Evolutionary conservation across 2,113 vertebrate species (phyloP).

Genomic region (Tetrax tetrax): DNA sequence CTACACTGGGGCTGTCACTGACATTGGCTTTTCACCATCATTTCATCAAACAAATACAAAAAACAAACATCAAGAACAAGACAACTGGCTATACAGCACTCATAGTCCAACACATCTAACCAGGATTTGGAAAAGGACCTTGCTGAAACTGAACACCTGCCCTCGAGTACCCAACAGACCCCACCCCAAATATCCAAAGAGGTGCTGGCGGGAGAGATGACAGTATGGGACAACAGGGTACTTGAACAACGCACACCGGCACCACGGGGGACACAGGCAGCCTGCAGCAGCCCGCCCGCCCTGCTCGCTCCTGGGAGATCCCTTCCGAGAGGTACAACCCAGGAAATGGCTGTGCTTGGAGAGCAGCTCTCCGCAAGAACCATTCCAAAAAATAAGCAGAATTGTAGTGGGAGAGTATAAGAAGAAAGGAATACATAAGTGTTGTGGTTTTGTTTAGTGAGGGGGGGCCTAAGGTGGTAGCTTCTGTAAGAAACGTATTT

Average conservation of each 20-base stretch:
- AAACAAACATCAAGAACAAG: background rate
- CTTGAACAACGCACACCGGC: background rate
- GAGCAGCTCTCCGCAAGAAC: background rate
- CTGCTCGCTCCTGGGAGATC: background rate
- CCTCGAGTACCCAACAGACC: background rate
- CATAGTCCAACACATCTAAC: background rate
- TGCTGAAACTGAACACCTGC: background rate
- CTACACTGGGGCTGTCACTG: background rate
- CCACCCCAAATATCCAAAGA: fast-evolving
- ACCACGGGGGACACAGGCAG: background rate
- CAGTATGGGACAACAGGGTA: background rate
- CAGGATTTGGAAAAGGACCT: background rate
- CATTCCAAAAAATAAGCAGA: background rate
- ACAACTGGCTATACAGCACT: background rate
- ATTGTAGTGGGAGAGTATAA: background rate
- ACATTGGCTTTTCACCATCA: background rate
- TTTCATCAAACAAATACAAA: background rate
- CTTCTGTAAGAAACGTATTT: too few relatives aligned
- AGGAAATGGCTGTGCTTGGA: background rate
- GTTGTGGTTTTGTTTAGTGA: too few relatives aligned
- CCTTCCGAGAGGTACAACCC: background rate
- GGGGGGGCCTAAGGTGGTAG: too few relatives aligned
- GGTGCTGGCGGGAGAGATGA: background rate
- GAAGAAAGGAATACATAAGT: background rate
- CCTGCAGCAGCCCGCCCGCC: background rate